Conservation (phyloP, 1,140 invertebrate genomes). For the roundworm (Caenorhabditis elegans) region WBcel235 BX284602.5:7724501-7725000, state of each 20-base stretch:
- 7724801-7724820: slow-evolving; percentile 27
- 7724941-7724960: neutral
- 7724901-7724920: neutral
- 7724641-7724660: neutral
- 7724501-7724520: no score
- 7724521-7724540: no score
- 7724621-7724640: no score
- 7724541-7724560: no score
- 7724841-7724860: slow-evolving; percentile 4
- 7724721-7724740: slow-evolving; percentile 30
- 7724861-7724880: neutral
- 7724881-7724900: neutral
- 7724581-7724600: no score
- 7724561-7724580: no score
- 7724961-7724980: neutral
- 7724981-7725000: neutral
- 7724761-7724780: neutral
- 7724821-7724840: slow-evolving; percentile 17
- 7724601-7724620: no score
- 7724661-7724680: neutral
- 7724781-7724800: neutral
- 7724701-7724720: neutral
- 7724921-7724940: neutral
- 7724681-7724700: no score
- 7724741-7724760: slow-evolving; percentile 12